Evolutionary conservation across 1,140 invertebrate genomes (phyloP).

Genomic region (Drosophila trapezifrons): DNA sequence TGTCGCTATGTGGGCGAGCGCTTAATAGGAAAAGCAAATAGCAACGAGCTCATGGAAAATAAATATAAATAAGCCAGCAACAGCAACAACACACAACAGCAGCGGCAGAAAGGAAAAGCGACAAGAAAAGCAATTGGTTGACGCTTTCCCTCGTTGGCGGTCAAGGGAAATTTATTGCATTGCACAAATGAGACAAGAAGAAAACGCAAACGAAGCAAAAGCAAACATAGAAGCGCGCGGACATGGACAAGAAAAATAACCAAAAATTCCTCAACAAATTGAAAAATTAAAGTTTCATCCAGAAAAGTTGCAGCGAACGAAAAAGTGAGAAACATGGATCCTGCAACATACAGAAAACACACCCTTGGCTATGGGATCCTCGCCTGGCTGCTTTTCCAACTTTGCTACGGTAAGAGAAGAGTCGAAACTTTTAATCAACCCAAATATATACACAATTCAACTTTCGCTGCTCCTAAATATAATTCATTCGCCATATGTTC

Average conservation of each 20-base stretch:
- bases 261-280: conserved; percentile 75
- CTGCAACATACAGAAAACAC: conserved; percentile 8
- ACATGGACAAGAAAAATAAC: conserved; percentile 63
- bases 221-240: conserved; percentile 53
- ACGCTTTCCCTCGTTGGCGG: conserved; percentile 77
- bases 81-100: conserved; percentile 54
- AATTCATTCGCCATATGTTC: conserved; percentile 31
- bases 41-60: conserved; percentile 71
- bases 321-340: conserved; percentile 31
- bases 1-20: conserved; percentile 32
- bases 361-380: conserved; percentile 11
- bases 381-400: conserved; percentile 19
- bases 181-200: conserved; percentile 75
- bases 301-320: conserved; percentile 28
- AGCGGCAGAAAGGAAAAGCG: conserved; percentile 14
- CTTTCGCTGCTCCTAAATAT: conserved; percentile 13
- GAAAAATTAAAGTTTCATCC: conserved; percentile 77
- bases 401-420: conserved; percentile 35
- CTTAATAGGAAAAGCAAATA: conserved; percentile 78
- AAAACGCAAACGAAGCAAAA: conserved; percentile 44
- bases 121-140: conserved; percentile 54
- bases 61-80: conserved; percentile 75
- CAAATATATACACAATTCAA: conserved; percentile 14
- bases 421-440: conserved; percentile 24
- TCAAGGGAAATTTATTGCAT: conserved; percentile 79